Conservation (phyloP, 2,113 vertebrate species). For the Procapra przewalskii region DNA sequence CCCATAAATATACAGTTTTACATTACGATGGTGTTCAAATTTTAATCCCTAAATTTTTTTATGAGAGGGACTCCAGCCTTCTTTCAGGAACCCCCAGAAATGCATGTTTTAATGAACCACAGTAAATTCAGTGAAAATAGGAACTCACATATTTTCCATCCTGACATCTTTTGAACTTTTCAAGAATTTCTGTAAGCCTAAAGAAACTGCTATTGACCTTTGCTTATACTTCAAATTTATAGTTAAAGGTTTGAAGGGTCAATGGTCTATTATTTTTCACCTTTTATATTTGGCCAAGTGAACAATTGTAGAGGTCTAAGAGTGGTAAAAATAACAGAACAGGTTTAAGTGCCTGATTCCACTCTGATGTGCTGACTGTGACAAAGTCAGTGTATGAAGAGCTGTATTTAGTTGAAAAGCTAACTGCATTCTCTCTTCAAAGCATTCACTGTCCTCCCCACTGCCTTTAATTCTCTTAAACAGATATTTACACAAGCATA, state of each 20-base stretch:
- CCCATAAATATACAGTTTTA: neutral
- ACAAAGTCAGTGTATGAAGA: neutral
- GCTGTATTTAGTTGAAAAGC: neutral
- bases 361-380: neutral
- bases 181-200: slow-evolving; percentile 1
- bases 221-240: neutral
- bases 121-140: slow-evolving; percentile 22
- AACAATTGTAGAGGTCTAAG: neutral
- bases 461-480: neutral
- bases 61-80: neutral
- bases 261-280: neutral
- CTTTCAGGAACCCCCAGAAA: neutral
- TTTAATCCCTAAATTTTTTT: neutral
- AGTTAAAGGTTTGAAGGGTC: neutral
- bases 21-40: neutral
- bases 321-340: neutral
- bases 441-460: neutral
- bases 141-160: slow-evolving; percentile 10
- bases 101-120: neutral
- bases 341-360: neutral
- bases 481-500: neutral
- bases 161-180: slow-evolving; percentile 39
- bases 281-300: neutral
- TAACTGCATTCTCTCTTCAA: neutral
- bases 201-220: slow-evolving; percentile 22